phyloP scores from a whole-genome alignment of 2,797 vertebrate species.

The Heterohyrax brucei region DNA sequence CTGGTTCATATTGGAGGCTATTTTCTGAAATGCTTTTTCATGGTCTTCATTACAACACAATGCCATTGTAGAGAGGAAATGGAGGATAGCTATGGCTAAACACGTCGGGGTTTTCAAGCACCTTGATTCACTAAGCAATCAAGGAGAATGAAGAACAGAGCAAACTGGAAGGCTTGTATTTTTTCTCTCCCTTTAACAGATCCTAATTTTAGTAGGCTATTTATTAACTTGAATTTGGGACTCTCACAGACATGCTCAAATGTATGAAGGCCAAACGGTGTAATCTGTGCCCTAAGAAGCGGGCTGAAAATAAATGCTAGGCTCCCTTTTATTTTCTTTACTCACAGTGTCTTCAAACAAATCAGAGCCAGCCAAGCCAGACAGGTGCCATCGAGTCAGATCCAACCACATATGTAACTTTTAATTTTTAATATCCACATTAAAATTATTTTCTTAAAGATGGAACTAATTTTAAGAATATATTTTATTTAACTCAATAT shows the following conservation, averaged over 20 bases:
- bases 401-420: neutral
- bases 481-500: neutral
- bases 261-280: neutral
- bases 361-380: too few relatives aligned
- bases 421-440: neutral
- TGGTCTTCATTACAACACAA: conserved; percentile 70
- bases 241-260: conserved; percentile 1
- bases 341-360: neutral
- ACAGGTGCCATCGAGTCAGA: too few relatives aligned
- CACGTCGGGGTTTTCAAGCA: neutral
- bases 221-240: conserved; percentile 65
- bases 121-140: conserved; percentile 54
- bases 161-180: neutral
- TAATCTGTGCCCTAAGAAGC: neutral
- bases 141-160: neutral
- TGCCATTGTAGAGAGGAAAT: conserved; percentile 15
- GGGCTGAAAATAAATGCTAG: neutral
- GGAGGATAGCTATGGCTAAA: neutral
- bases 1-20: conserved; percentile 63
- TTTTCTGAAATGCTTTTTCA: conserved; percentile 80
- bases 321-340: neutral
- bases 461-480: neutral
- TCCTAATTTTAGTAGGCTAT: conserved; percentile 71
- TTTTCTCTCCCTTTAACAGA: conserved; percentile 40
- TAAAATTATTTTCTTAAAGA: conserved; percentile 4